These are phyloP conservation scores for Notolabrus celidotus DNA, from an alignment of 2,797 vertebrate genomes.

Conservation along the genomic window DNA sequence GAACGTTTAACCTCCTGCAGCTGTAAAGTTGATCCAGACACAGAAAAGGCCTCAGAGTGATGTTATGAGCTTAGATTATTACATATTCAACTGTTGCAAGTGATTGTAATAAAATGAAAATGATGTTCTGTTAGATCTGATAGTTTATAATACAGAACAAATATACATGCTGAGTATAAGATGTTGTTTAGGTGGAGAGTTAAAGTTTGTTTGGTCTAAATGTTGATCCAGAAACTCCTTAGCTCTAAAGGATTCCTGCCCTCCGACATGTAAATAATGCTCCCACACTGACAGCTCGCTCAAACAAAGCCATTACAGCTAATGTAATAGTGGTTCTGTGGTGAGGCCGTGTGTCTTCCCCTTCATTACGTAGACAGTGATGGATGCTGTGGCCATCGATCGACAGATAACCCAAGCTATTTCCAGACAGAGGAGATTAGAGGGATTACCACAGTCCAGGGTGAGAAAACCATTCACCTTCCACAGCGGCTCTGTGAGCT, in stretches of 20 bases:
- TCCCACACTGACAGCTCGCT: conserved; percentile 1
- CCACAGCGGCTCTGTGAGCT: conserved; percentile 19
- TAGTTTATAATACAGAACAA: too few relatives aligned
- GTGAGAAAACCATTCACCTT: conserved; percentile 40
- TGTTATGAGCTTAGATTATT: too few relatives aligned
- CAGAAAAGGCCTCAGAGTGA: too few relatives aligned
- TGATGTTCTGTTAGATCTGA: too few relatives aligned
- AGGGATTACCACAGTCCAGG: conserved; percentile 39
- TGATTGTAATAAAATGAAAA: too few relatives aligned
- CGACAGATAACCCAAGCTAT: conserved; percentile 47
- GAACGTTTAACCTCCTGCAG: too few relatives aligned
- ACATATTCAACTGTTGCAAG: too few relatives aligned
- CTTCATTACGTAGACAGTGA: conserved; percentile 32
- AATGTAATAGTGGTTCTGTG: conserved; percentile 1
- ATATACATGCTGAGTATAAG: too few relatives aligned
- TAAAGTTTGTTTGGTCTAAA: neutral
- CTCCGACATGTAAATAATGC: neutral
- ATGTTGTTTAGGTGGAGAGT: too few relatives aligned
- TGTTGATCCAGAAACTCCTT: neutral
- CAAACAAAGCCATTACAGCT: neutral
- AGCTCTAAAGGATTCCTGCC: neutral
- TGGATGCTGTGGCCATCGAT: conserved; percentile 32
- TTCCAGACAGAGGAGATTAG: conserved; percentile 56
- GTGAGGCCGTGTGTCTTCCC: neutral
- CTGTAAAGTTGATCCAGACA: too few relatives aligned